Evolutionary conservation across 2,113 vertebrate genomes (phyloP), one percentile per base, ranked within the genome.

Genomic region (Calyptommatus sinebrachiatus): DNA sequence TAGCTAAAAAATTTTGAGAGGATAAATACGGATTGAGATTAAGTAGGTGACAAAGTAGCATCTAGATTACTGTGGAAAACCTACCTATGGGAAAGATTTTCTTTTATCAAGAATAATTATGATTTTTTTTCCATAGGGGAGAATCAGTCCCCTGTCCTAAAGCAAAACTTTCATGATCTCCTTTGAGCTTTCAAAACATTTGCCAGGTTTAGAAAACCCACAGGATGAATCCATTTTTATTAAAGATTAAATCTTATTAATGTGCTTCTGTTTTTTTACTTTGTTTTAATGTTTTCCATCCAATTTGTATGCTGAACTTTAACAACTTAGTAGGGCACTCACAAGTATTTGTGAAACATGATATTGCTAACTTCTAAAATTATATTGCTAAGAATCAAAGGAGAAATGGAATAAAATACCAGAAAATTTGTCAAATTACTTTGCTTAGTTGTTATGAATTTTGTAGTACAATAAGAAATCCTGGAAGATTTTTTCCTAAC

Each of bases 81-180:
- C 77, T 89, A 63, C 88, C 82, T 84, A 83, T 62, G 83, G 88
- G 84, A 88, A 87, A 73, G 46, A 65, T 89, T 74, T 85, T 84
- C 85, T 83, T 76, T 60, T 82, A 88, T 85, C 79, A 88, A 91
- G 91, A 77, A 74, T 83, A 57, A 87, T 78, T 73, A 86, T 6
- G 16, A 66, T 88, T 85, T 87, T 87, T 84, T 88, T 87, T 63
- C 76, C 66, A 71, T 61, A 0, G 61, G 66, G 1, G 1, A 84
- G 63, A 70, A 53, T 50, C 48, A 67, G 35, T 41, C 83, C 91
- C 91, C 83, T 87, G 76, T 90, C 89, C 84, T 87, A 84, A 81
- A 87, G 85, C 85, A 87, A 86, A 90, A 69, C 68, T 84, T 91
- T 92, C 89, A 90, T 90, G 88, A 89, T 83, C 77, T 91, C 89